Percentiles rank a stretch among this genome's conserved stretches.
Evolutionary conservation across 1,140 invertebrate species (phyloP).

Genomic region (Globodera ellingtonae): DNA sequence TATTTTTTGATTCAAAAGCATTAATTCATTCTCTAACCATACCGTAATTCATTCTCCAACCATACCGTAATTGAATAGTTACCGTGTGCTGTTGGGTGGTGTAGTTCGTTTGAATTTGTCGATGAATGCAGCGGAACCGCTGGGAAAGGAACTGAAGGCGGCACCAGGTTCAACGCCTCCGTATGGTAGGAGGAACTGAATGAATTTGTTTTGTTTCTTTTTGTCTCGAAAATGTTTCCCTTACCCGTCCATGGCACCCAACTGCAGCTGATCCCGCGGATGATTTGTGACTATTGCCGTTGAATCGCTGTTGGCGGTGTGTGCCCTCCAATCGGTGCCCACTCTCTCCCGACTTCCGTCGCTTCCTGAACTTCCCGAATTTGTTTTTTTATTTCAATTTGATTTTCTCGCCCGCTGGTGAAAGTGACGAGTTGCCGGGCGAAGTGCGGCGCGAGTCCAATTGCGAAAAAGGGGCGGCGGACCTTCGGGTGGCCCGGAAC

Average conservation of each 20-base stretch:
- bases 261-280: background rate
- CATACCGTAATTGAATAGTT: too few relatives aligned
- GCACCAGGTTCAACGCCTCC: background rate
- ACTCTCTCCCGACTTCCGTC: constrained; percentile 18
- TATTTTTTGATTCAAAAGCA: too few relatives aligned
- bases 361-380: background rate
- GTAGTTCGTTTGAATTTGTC: background rate
- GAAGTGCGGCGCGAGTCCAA: constrained; percentile 7
- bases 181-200: background rate
- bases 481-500: background rate
- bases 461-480: background rate
- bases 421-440: background rate
- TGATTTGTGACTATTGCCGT: background rate
- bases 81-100: background rate
- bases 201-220: background rate
- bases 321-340: background rate
- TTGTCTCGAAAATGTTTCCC: background rate
- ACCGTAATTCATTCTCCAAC: too few relatives aligned
- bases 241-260: background rate
- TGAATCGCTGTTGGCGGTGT: background rate
- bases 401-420: background rate
- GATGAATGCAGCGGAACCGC: background rate
- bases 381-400: background rate
- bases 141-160: background rate
- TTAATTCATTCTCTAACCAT: too few relatives aligned